phyloP scores from a whole-genome alignment of 2,113 vertebrate genomes.

The Phasianus colchicus region DNA sequence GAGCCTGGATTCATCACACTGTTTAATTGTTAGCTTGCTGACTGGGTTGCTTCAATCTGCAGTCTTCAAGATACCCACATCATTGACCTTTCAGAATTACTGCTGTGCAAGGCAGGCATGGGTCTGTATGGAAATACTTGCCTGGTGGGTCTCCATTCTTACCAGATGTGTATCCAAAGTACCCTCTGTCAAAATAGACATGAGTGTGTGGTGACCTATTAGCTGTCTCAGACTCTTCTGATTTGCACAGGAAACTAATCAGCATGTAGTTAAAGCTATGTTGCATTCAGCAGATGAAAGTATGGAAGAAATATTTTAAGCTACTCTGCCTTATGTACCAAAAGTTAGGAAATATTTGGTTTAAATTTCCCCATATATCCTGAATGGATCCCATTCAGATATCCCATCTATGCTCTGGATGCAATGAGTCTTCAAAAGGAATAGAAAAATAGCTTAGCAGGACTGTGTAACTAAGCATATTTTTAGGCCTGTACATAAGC shows the following conservation, averaged over 20 bases:
- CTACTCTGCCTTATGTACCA: background rate
- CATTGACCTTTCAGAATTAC: background rate
- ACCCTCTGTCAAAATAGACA: background rate
- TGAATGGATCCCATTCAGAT: background rate
- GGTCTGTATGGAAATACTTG: background rate
- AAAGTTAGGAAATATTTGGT: background rate
- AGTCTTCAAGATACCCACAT: background rate
- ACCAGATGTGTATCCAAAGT: background rate
- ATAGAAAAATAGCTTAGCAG: background rate
- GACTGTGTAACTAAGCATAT: background rate
- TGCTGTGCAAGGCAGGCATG: background rate
- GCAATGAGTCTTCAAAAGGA: background rate
- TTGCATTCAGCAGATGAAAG: background rate
- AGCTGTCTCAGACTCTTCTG: background rate
- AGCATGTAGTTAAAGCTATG: background rate
- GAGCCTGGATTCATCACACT: background rate
- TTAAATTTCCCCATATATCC: background rate
- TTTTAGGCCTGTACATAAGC: background rate
- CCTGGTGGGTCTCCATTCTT: background rate
- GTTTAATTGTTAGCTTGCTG: background rate
- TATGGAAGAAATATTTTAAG: background rate
- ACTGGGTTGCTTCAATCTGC: background rate
- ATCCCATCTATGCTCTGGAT: background rate
- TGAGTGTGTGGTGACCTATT: background rate
- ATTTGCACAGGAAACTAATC: background rate